Conservation (phyloP, 2,113 vertebrate species). For the Ramphastos sulfuratus region DNA sequence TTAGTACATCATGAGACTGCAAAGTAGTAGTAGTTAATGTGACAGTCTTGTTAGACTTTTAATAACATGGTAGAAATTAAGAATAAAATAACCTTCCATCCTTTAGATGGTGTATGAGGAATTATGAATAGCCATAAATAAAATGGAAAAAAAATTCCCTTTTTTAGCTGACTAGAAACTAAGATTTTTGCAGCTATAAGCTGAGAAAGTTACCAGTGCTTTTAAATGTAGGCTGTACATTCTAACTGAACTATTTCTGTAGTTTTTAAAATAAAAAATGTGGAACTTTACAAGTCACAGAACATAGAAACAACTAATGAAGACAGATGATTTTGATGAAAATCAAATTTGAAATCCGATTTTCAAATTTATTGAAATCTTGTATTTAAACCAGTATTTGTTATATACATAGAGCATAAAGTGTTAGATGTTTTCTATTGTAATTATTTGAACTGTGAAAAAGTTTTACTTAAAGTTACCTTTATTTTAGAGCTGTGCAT, state of each 20-base stretch:
- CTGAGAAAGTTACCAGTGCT: background rate
- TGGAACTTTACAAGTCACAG: background rate
- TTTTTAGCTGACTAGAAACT: background rate
- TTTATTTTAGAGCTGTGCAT: background rate
- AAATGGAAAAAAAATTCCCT: background rate
- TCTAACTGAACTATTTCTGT: background rate
- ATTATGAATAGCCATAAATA: background rate
- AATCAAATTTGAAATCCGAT: too few relatives aligned
- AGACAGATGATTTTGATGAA: background rate
- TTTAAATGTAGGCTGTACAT: background rate
- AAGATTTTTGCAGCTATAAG: background rate
- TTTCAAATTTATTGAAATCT: background rate
- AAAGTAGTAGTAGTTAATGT: background rate
- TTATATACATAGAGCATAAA: background rate
- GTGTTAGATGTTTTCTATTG: background rate
- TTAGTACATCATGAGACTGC: background rate
- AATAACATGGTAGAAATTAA: background rate
- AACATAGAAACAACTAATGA: background rate
- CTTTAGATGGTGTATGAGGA: background rate
- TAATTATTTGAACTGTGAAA: background rate
- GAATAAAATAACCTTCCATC: background rate
- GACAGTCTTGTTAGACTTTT: background rate
- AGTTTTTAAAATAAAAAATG: background rate
- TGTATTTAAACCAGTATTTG: background rate
- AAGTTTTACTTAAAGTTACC: background rate